Conservation (phyloP, 2,888 invertebrate species). For the Tiliacea aurago region DNA sequence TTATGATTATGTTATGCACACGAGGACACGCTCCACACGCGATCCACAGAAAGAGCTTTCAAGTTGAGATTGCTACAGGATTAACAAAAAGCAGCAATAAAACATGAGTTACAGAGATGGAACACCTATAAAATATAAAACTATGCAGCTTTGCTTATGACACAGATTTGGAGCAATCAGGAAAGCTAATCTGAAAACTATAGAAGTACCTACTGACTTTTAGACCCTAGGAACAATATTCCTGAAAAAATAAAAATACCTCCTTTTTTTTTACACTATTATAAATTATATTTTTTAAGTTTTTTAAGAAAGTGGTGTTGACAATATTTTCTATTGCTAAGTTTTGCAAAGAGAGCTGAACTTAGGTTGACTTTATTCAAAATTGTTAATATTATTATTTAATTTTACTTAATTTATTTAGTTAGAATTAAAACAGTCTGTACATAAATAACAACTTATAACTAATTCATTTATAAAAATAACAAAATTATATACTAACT, state of each 20-base stretch:
- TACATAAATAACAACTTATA: too few relatives aligned
- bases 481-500: too few relatives aligned
- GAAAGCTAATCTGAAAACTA: neutral
- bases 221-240: neutral
- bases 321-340: neutral
- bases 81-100: constrained; percentile 13
- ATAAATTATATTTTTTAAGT: too few relatives aligned
- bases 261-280: too few relatives aligned
- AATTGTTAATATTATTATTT: too few relatives aligned
- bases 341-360: neutral
- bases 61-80: neutral
- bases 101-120: neutral
- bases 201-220: neutral
- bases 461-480: too few relatives aligned
- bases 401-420: too few relatives aligned
- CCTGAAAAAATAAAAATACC: neutral
- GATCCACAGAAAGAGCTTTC: constrained; percentile 9
- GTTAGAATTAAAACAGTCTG: too few relatives aligned
- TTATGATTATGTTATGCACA: constrained; percentile 23
- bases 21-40: constrained; percentile 24
- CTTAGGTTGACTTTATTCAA: neutral
- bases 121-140: neutral
- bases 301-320: neutral
- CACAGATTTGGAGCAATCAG: neutral
- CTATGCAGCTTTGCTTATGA: too few relatives aligned